Evolutionary conservation across 1,140 invertebrate genomes (phyloP).

Genomic region (Trachymyrmex cornetzi): DNA sequence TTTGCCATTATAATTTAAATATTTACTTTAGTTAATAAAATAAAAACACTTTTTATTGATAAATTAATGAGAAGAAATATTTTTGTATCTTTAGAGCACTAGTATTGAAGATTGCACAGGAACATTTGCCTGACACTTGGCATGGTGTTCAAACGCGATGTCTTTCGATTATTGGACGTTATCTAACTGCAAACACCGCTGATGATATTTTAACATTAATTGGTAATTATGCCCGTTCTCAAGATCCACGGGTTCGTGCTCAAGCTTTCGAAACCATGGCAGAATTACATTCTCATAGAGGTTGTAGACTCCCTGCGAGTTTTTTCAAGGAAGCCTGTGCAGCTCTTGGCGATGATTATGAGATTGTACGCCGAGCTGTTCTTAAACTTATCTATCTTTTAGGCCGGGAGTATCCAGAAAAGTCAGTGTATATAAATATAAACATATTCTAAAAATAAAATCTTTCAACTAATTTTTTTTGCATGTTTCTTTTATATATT

Average conservation of each 20-base stretch:
- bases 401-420: constrained; percentile 95
- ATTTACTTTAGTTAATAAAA: constrained; percentile 8
- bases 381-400: constrained; percentile 95
- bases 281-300: constrained; percentile 91
- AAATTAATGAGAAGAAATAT: constrained; percentile 12
- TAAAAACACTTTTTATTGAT: not conserved
- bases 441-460: constrained; percentile 33
- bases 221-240: constrained; percentile 93
- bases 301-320: constrained; percentile 91
- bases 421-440: constrained; percentile 86
- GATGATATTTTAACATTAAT: constrained; percentile 89
- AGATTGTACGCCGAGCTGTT: constrained; percentile 95
- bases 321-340: constrained; percentile 94
- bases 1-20: constrained; percentile 1
- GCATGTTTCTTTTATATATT: constrained; percentile 67
- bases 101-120: constrained; percentile 83
- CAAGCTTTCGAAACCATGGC: constrained; percentile 95
- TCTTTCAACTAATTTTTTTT: constrained; percentile 24
- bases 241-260: constrained; percentile 96
- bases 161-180: constrained; percentile 84
- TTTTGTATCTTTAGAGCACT: constrained; percentile 69
- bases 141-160: constrained; percentile 85
- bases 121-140: constrained; percentile 85
- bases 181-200: constrained; percentile 78
- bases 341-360: constrained; percentile 97